These are phyloP conservation scores for Gymnoscelis rufifasciata DNA, from an alignment of 2,888 invertebrate genomes.

Conservation along the genomic window DNA sequence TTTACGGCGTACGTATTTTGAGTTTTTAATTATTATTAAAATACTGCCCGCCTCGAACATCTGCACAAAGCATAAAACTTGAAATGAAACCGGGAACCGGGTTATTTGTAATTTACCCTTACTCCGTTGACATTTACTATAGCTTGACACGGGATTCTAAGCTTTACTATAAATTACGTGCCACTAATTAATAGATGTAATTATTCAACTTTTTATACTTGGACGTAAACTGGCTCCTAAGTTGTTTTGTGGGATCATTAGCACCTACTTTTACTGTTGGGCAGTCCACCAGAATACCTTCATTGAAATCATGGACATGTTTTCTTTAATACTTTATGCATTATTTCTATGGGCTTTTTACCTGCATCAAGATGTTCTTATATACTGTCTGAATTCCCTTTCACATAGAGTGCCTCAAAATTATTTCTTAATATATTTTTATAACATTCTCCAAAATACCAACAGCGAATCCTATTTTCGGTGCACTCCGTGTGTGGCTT, in stretches of 20 bases:
- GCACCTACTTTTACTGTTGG: not conserved
- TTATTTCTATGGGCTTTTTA: too few relatives aligned
- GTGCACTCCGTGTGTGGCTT: constrained; percentile 1
- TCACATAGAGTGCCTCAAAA: too few relatives aligned
- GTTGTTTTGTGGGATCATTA: constrained; percentile 11
- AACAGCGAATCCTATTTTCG: not conserved
- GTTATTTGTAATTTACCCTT: constrained; percentile 20
- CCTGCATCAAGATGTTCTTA: not conserved
- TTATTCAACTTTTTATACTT: constrained; percentile 14
- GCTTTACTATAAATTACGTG: constrained; percentile 13
- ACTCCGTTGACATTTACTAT: constrained; percentile 21
- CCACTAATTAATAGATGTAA: constrained; percentile 16
- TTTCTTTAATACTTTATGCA: too few relatives aligned
- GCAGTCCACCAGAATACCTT: not conserved
- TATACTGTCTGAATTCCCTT: too few relatives aligned
- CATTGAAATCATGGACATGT: not conserved
- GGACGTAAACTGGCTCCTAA: constrained; percentile 2
- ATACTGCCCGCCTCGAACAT: constrained; percentile 26
- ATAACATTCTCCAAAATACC: too few relatives aligned
- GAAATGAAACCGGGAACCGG: constrained; percentile 20
- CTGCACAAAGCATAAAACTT: constrained; percentile 29
- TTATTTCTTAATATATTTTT: too few relatives aligned
- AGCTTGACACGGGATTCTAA: constrained; percentile 10
- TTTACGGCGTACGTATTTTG: constrained; percentile 67
- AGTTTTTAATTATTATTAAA: constrained; percentile 63